These are phyloP conservation scores for Microtus richardsoni DNA, from an alignment of 2,113 vertebrate species.

Conservation along the genomic window DNA sequence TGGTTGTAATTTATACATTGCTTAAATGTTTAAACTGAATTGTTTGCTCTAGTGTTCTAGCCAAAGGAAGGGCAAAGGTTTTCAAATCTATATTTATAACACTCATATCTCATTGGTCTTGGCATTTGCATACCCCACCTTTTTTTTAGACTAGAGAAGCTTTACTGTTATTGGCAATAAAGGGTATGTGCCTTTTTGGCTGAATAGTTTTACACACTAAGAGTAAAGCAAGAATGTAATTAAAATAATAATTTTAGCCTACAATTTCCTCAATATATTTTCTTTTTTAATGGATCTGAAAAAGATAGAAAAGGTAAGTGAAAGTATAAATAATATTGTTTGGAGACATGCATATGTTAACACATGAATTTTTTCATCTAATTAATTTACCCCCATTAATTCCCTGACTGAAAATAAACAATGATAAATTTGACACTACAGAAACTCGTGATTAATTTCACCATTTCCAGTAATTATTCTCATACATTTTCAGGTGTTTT, in stretches of 20 bases:
- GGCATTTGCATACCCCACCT: not conserved
- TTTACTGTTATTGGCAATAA: not conserved
- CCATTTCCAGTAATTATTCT: not conserved
- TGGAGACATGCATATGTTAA: not conserved
- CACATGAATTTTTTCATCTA: not conserved
- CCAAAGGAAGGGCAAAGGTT: not conserved
- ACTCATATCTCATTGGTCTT: not conserved
- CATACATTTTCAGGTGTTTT: not conserved
- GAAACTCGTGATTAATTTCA: not conserved
- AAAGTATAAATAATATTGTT: not conserved
- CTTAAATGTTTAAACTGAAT: not conserved
- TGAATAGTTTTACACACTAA: not conserved
- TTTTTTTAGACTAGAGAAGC: not conserved
- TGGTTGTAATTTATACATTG: not conserved
- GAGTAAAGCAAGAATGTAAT: conserved; percentile 9
- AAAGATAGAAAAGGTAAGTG: not conserved
- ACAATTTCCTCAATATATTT: not conserved
- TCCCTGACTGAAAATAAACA: not conserved
- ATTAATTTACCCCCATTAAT: not conserved
- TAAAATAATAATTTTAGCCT: not conserved
- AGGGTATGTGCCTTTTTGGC: not conserved
- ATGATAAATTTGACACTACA: not conserved
- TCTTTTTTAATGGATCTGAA: not conserved
- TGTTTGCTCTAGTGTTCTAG: not conserved
- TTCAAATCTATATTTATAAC: not conserved